Conservation (phyloP, 2,888 invertebrate genomes). For the Colostygia pectinataria region DNA sequence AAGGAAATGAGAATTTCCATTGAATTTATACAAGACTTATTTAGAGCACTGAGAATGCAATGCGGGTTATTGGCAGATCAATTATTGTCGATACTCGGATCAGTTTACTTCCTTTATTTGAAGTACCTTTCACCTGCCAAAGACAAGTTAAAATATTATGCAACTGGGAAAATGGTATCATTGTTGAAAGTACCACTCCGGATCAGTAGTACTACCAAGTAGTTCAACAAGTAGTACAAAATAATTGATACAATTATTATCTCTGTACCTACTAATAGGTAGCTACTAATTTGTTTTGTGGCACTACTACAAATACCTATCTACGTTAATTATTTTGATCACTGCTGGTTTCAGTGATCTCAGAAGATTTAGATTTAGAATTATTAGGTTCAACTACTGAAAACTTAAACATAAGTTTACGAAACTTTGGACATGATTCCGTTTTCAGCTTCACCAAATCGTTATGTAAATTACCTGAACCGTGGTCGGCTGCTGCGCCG, state of each 20-base stretch:
- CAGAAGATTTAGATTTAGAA: background rate
- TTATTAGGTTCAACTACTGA: background rate
- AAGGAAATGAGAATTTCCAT: constrained; percentile 16
- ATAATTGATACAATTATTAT: too few species aligned
- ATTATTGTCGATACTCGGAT: constrained; percentile 14
- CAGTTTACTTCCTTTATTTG: constrained; percentile 23
- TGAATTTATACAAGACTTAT: constrained; percentile 9
- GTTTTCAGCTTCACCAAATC: constrained; percentile 12
- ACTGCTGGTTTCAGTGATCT: too few species aligned
- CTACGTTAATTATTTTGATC: too few species aligned
- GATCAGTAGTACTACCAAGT: too few species aligned
- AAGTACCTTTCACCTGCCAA: constrained; percentile 28
- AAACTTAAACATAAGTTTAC: background rate
- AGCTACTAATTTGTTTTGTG: too few species aligned
- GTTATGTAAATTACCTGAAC: constrained; percentile 20
- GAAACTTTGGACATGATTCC: constrained; percentile 1
- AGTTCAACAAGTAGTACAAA: too few species aligned
- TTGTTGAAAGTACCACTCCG: too few species aligned
- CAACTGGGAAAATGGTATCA: constrained; percentile 19
- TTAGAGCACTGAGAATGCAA: constrained; percentile 18
- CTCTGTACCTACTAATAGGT: too few species aligned
- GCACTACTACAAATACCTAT: too few species aligned
- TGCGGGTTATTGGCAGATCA: constrained; percentile 24
- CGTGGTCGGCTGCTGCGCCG: constrained; percentile 6
- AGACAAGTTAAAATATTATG: constrained; percentile 33